These are phyloP conservation scores for Litoditis marina DNA, from an alignment of 2,888 invertebrate genomes.

Conservation along the genomic window DNA sequence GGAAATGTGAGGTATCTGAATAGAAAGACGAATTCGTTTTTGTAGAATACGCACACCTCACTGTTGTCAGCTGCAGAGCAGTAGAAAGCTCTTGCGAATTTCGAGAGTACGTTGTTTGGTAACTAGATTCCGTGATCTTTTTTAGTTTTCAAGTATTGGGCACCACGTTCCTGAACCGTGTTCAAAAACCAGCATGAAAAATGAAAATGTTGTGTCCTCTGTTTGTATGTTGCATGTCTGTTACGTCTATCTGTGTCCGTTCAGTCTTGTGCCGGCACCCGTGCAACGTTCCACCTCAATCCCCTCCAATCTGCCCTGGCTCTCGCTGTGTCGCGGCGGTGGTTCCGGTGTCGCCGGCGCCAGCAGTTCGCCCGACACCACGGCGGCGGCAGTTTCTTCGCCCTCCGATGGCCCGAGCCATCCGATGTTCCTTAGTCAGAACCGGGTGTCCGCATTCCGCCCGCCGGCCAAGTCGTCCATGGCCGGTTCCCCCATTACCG, in stretches of 20 bases:
- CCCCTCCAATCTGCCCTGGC: conserved; percentile 37
- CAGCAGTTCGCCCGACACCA: background rate
- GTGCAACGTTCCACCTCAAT: conserved; percentile 29
- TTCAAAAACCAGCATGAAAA: too few relatives aligned
- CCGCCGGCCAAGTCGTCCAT: conserved; percentile 10
- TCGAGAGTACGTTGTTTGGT: too few relatives aligned
- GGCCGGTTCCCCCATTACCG: conserved; percentile 15
- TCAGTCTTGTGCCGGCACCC: conserved; percentile 13
- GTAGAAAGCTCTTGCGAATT: too few relatives aligned
- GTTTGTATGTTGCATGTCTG: background rate
- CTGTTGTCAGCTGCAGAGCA: too few relatives aligned
- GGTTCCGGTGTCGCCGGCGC: background rate
- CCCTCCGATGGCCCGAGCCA: conserved; percentile 19
- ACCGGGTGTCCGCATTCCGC: conserved; percentile 40
- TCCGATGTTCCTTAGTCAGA: conserved; percentile 26
- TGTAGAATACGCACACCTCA: too few relatives aligned
- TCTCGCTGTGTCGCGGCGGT: conserved; percentile 27
- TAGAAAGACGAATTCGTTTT: too few relatives aligned
- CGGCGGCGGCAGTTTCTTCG: background rate
- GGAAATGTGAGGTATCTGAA: too few relatives aligned
- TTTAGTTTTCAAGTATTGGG: too few relatives aligned
- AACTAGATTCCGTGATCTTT: too few relatives aligned
- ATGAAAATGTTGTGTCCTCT: too few relatives aligned
- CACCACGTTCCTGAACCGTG: too few relatives aligned
- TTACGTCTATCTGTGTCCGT: background rate